These are phyloP conservation scores for Hemibagrus wyckioides DNA, from an alignment of 2,113 vertebrate species.

Conservation along the genomic window DNA sequence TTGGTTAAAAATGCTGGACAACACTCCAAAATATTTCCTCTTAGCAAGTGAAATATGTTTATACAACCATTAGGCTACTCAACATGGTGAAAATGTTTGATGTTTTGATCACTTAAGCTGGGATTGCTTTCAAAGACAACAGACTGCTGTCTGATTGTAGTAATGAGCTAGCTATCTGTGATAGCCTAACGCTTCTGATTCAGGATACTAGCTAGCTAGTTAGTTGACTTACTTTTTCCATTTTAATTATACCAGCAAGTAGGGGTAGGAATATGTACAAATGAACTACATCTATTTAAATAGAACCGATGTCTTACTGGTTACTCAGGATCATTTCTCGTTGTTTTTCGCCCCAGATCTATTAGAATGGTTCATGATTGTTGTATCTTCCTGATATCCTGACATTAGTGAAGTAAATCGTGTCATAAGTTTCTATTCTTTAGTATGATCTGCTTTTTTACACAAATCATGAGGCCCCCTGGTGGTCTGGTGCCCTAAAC, in stretches of 20 bases:
- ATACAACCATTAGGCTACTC: background rate
- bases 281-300: background rate
- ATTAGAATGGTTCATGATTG: background rate
- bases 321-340: background rate
- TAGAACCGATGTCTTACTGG: background rate
- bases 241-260: background rate
- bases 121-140: background rate
- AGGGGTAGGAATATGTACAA: background rate
- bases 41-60: too few relatives aligned
- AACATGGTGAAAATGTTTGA: background rate
- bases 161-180: background rate
- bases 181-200: background rate
- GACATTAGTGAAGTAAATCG: background rate
- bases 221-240: background rate
- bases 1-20: background rate
- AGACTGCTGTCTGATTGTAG: background rate
- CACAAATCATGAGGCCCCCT: background rate
- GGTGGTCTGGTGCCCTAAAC: background rate
- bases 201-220: background rate
- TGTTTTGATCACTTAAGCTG: background rate
- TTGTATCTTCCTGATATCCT: background rate
- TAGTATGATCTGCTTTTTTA: background rate
- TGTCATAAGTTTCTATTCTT: background rate
- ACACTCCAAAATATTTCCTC: background rate
- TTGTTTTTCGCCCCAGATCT: background rate